Base-by-base conservation (phyloP, 2,888 invertebrate species). In the Diaprepes abbreviatus region DNA sequence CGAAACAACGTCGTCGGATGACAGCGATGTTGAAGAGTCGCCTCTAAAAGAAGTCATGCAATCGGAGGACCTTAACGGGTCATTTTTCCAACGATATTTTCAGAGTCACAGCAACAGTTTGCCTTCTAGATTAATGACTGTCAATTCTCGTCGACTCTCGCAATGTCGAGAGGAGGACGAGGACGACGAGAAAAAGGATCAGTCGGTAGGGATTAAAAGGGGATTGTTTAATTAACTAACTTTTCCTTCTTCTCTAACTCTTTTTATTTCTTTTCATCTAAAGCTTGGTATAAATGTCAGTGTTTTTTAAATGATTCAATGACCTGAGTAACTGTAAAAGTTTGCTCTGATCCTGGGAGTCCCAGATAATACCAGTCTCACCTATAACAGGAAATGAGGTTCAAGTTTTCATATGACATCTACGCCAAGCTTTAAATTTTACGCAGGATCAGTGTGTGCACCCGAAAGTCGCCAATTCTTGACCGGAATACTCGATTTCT, bases 81-180 rank as follows among this genome's bases (percentile, higher is more conserved):
- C 86, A 74, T 90, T 90, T 80, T 90, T 91, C 79, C 90, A 91
- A 77, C 90, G 91, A 79, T 91, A 91, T 80, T 92, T 92, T 82
- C 87, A 91, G 83, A 90, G 90, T 74, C 91, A 92, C 80, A 91
- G 90, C 74, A 91, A 91, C 81, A 88, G 89, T 76, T 84, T 91
- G 71, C 91, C 92, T 24, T 90, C 90, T 70, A 86, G 89, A 66
- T 88, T 88, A 76, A 85, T 85, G 66, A 85, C 86, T 64, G 89
- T 89, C 76, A 66, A 35, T 45, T 86, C 90, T 3, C 86, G 92
- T 28, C 88, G 94, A 10, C 83, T 94, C 73, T 94, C 93, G 2
- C 93, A 94, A 83, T 94, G 94, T 81, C 88, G 92, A 70, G 94
- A 94, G 81, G 94, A 94, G 84, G 94, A 94, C 77, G 93, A 94